Evolutionary conservation across 1,140 invertebrate genomes (phyloP).

Genomic region (Drosophila mayri): DNA sequence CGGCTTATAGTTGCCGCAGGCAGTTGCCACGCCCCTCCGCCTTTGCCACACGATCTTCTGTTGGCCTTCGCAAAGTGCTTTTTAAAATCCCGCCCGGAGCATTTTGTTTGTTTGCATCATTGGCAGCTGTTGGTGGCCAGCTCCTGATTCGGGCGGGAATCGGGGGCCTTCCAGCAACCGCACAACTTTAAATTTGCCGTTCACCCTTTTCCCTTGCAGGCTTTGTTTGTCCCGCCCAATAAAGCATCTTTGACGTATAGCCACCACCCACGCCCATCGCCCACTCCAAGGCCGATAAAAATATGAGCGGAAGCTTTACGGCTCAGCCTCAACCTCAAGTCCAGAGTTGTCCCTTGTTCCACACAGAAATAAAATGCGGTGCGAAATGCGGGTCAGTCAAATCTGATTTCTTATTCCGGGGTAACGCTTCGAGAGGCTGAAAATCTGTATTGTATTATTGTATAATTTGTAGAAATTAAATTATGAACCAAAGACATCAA

Average conservation of each 20-base stretch:
- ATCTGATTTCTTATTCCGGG: neutral
- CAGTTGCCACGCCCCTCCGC: constrained; percentile 1
- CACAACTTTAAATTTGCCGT: constrained; percentile 77
- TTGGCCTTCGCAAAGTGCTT: constrained; percentile 75
- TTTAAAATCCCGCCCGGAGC: constrained; percentile 75
- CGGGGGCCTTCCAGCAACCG: constrained; percentile 55
- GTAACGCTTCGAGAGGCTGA: neutral
- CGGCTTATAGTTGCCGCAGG: constrained; percentile 24
- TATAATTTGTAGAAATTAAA: neutral
- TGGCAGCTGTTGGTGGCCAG: constrained; percentile 61
- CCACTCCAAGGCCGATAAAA: constrained; percentile 49
- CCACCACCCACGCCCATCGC: constrained; percentile 6
- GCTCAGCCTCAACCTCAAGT: constrained; percentile 37
- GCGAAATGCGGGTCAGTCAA: neutral
- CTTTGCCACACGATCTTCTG: constrained; percentile 36
- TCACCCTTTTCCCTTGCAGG: constrained; percentile 18
- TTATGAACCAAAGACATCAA: neutral
- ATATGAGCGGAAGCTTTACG: constrained; percentile 61
- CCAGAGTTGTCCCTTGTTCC: constrained; percentile 8
- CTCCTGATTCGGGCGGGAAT: constrained; percentile 27
- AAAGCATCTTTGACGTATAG: constrained; percentile 78
- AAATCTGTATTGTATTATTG: neutral
- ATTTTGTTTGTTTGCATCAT: constrained; percentile 72
- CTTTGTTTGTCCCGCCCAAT: constrained; percentile 78
- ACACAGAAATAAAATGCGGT: constrained; percentile 21